Evolutionary conservation across 2,113 vertebrate species (phyloP).

Genomic region (Syngnathoides biaculeatus): DNA sequence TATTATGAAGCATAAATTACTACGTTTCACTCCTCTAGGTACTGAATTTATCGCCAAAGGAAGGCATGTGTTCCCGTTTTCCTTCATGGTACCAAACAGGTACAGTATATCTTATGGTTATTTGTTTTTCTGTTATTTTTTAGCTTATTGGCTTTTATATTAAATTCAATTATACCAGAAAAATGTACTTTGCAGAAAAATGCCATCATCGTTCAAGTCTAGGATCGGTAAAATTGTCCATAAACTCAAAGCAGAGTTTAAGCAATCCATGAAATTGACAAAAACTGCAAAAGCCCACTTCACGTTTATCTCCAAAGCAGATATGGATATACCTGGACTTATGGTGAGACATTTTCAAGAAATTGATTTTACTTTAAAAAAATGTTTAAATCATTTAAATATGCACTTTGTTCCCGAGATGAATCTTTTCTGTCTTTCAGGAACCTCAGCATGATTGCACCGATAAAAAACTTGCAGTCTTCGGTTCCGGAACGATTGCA

Average conservation of each 20-base stretch:
- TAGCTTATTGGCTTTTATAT: not conserved
- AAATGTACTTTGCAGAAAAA: constrained; percentile 33
- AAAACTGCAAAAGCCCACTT: constrained; percentile 44
- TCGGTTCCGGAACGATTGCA: constrained; percentile 61
- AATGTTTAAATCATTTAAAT: not conserved
- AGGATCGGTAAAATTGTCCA: constrained; percentile 46
- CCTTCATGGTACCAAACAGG: constrained; percentile 59
- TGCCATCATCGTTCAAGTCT: constrained; percentile 58
- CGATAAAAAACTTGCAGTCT: constrained; percentile 49
- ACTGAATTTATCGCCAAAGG: constrained; percentile 45
- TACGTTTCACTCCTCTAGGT: constrained; percentile 29
- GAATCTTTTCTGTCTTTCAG: constrained; percentile 31
- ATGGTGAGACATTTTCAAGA: constrained; percentile 43
- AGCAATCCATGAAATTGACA: constrained; percentile 44
- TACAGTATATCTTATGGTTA: not conserved
- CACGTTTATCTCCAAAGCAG: constrained; percentile 52
- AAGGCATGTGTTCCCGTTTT: constrained; percentile 57
- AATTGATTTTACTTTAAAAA: not conserved
- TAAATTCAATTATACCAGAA: not conserved
- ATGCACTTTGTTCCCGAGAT: not conserved
- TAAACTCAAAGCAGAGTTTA: constrained; percentile 58
- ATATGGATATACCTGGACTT: constrained; percentile 50
- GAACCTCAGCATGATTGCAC: constrained; percentile 50
- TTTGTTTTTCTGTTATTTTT: accelerated
- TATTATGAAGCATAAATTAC: not conserved